These are phyloP conservation scores for Bruchidius siliquastri DNA, from an alignment of 2,888 invertebrate genomes.

Conservation along the genomic window DNA sequence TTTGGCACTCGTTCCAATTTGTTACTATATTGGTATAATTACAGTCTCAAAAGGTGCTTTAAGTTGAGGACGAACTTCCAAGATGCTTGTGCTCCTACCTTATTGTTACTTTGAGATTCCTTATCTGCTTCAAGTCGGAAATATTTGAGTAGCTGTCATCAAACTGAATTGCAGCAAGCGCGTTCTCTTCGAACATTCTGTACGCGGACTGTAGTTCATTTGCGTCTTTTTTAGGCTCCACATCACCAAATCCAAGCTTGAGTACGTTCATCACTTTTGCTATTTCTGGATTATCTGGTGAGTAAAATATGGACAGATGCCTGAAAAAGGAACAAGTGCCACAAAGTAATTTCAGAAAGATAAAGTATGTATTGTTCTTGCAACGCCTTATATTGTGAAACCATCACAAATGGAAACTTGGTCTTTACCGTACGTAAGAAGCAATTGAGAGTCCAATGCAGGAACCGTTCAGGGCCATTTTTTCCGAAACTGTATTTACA, in stretches of 20 bases:
- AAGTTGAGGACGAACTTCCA: no score
- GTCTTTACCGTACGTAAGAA: no score
- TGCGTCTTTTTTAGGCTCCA: conserved; percentile 20
- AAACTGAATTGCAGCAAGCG: conserved; percentile 57
- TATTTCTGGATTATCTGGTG: conserved; percentile 22
- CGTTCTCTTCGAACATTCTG: conserved; percentile 19
- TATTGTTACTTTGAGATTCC: conserved; percentile 52
- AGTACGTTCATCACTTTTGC: conserved; percentile 24
- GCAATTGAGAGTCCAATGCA: no score
- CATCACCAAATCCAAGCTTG: conserved; percentile 12
- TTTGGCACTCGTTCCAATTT: no score
- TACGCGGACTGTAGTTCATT: conserved; percentile 26
- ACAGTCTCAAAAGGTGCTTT: no score
- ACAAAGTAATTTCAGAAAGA: no score
- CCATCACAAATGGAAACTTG: no score
- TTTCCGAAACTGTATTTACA: no score
- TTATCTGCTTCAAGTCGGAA: conserved; percentile 41
- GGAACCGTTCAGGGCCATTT: no score
- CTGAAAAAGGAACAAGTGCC: conserved; percentile 11
- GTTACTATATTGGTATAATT: not conserved
- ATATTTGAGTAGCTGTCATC: conserved; percentile 50
- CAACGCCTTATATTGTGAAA: no score
- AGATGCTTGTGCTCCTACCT: conserved; percentile 38
- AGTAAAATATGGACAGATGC: conserved; percentile 20
- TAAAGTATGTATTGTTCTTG: no score